Base-by-base conservation (phyloP, 2,113 vertebrate genomes). In the Clarias magur region DNA sequence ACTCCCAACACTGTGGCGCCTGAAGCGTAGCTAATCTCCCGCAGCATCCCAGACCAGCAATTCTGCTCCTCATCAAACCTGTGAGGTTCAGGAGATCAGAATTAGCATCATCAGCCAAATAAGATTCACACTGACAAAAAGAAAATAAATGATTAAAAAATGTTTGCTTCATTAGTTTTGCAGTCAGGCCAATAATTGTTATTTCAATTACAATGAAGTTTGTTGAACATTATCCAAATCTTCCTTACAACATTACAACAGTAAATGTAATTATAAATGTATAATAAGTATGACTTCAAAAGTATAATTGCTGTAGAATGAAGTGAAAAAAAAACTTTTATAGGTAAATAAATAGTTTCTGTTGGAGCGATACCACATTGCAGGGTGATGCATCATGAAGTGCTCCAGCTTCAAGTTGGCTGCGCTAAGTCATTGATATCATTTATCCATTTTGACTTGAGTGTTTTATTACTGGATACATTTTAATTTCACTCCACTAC, bases 11-110 rank as follows among this genome's bases (percentile, higher is more conserved):
- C 95, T 0, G 97, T 97, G 90, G 98, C 95, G 0, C 97, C 96
- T 0, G 96, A 96, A 0, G 97, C 97, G 0, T 97, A 99, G 75
- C 95, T 92, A 0, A 99, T 97, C 92, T 99, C 97, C 59, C 97
- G 91, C 19, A 99, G 93, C 16, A 99, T 96, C 0, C 98, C 98
- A 57, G 95, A 96, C 98, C 98, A 99, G 79, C 96, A 95, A 91
- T 95, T 94, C 88, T 96, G 96, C 0, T 96, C 92, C 78, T 98
- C 97, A 16, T 95, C 94, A 12, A 94, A 95, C 76, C 95, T 95
- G 93, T 62, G 60, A 78, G 57, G 81, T 86, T 88, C 27, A 90
- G 17, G 5, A 63, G 15, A 70, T 30, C n/a, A 23, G 63, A 11
- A 56, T 60, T 53, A 82, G 25, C 7, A 56, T 57, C 75, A 79